Percentiles rank a stretch among this genome's conserved stretches.
phyloP scores from a whole-genome alignment of 2,113 vertebrate genomes.

The Nyctibius bracteatus region DNA sequence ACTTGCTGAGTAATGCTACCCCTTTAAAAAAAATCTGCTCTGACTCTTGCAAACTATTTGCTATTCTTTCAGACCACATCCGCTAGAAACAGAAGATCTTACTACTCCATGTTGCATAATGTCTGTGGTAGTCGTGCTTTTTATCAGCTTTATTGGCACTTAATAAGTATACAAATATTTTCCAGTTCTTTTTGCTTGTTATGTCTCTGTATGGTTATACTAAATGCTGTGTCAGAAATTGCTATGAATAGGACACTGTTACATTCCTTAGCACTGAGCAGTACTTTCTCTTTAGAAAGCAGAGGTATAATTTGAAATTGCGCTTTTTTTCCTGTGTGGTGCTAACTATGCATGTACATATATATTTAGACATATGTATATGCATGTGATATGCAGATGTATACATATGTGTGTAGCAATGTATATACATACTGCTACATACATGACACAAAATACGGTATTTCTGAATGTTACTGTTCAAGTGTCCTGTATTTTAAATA shows the following conservation, averaged over 20 bases:
- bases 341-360: background rate
- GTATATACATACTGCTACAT: background rate
- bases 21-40: background rate
- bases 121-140: background rate
- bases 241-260: background rate
- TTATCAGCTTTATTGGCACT: background rate
- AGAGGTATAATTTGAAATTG: background rate
- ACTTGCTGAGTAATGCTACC: conserved; percentile 46
- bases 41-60: background rate
- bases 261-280: conserved; percentile 22
- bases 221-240: conserved; percentile 18
- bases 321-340: background rate
- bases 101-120: conserved; percentile 3
- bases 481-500: background rate
- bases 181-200: conserved; percentile 13
- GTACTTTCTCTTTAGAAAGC: background rate
- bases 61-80: conserved; percentile 25
- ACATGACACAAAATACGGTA: background rate
- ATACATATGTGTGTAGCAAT: background rate
- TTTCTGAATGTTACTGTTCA: background rate
- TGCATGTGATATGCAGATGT: background rate
- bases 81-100: background rate
- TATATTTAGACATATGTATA: background rate
- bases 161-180: conserved; percentile 10
- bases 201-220: conserved; percentile 22